phyloP scores from a whole-genome alignment of 2,797 vertebrate species.

The Menidia menidia region DNA sequence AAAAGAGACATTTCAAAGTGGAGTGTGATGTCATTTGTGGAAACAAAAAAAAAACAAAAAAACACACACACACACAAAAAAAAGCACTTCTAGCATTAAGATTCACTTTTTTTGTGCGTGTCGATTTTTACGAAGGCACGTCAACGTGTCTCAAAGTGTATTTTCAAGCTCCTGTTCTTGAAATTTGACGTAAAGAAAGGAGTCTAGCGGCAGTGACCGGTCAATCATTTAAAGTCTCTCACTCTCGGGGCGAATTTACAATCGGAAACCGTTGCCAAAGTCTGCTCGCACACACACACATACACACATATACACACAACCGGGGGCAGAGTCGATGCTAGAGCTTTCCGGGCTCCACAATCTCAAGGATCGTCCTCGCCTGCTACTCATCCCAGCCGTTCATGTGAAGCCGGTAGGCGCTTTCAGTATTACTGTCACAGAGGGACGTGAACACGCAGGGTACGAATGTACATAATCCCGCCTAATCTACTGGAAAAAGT shows the following conservation, averaged over 20 bases:
- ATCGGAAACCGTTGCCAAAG: conserved; percentile 52
- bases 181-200: background rate
- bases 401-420: background rate
- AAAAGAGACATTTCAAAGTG: conserved; percentile 51
- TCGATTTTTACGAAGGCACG: conserved; percentile 3
- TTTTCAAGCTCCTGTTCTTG: conserved; percentile 1
- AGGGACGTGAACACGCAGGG: conserved; percentile 27
- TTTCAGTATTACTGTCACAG: conserved; percentile 54
- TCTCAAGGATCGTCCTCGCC: conserved; percentile 12
- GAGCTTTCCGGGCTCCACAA: conserved; percentile 16
- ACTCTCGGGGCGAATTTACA: conserved; percentile 22
- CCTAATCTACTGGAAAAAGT: conserved; percentile 45
- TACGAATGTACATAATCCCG: conserved; percentile 56
- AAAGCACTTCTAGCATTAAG: conserved; percentile 72
- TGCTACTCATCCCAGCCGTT: conserved; percentile 9
- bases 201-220: background rate
- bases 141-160: background rate
- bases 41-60: conserved; percentile 10
- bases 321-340: background rate
- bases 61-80: background rate
- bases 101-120: conserved; percentile 38
- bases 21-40: conserved; percentile 15
- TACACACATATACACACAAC: background rate
- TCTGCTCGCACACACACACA: conserved; percentile 34
- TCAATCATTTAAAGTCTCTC: conserved; percentile 4